Conservation (phyloP, 2,797 vertebrate species). For the Hoplostethus atlanticus region DNA sequence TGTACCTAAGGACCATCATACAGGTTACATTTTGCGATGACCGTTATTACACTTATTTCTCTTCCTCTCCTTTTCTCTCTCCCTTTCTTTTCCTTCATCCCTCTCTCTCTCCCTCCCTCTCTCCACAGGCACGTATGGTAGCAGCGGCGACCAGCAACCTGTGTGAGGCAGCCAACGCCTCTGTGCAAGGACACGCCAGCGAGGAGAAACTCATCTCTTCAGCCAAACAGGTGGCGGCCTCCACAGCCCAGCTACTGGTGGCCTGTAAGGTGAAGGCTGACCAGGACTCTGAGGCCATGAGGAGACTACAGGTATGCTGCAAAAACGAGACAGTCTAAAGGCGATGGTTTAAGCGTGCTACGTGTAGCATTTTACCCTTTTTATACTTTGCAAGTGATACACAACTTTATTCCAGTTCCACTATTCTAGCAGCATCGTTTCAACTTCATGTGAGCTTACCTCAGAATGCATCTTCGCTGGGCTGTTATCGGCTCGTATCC, state of each 20-base stretch:
- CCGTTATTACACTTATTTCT: not conserved
- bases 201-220: slow-evolving; percentile 95
- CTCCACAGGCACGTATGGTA: slow-evolving; percentile 89
- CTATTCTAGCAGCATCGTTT: too few species aligned
- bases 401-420: too few species aligned
- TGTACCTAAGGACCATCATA: not conserved
- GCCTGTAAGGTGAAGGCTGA: slow-evolving; percentile 94
- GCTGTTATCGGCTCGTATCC: too few species aligned
- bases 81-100: not conserved
- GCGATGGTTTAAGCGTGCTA: too few species aligned
- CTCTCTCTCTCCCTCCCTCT: not conserved
- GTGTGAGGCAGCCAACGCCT: slow-evolving; percentile 93
- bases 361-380: too few species aligned
- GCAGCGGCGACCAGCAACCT: slow-evolving; percentile 93
- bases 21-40: not conserved
- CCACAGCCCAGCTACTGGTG: slow-evolving; percentile 91
- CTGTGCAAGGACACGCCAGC: slow-evolving; percentile 91
- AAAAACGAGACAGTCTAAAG: not conserved
- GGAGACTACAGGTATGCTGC: slow-evolving; percentile 88
- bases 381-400: too few species aligned
- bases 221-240: slow-evolving; percentile 92
- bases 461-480: too few species aligned
- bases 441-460: too few species aligned
- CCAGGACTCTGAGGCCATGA: slow-evolving; percentile 93
- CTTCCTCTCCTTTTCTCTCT: not conserved